Conservation (phyloP, 2,113 vertebrate species). For the Terrapene triunguis region DNA sequence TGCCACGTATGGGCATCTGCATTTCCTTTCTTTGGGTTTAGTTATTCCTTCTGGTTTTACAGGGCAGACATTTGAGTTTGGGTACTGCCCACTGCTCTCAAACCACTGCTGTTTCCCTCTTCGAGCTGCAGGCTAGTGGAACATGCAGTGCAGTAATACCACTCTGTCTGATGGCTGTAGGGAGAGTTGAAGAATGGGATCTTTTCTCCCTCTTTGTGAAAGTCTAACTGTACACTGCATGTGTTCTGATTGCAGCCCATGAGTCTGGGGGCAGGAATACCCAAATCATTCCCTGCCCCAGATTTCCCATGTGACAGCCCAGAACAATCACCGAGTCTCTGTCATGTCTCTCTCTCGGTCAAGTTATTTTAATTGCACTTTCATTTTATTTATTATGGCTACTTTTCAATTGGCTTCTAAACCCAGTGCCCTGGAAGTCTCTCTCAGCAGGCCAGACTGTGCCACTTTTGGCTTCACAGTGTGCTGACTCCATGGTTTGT, state of each 20-base stretch:
- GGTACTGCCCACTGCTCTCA: background rate
- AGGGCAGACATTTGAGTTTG: background rate
- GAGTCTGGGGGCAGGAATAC: background rate
- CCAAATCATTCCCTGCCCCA: accelerated
- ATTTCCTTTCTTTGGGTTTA: background rate
- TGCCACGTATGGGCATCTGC: background rate
- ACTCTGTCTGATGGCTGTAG: background rate
- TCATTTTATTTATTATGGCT: background rate
- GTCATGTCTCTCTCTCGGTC: background rate
- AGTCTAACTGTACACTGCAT: background rate
- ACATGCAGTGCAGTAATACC: background rate
- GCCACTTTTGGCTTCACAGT: background rate
- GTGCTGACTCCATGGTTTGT: background rate
- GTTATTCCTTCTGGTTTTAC: background rate
- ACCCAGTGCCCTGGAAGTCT: slow-evolving; percentile 9
- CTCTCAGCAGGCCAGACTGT: background rate
- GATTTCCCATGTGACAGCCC: background rate
- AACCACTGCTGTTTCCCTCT: background rate
- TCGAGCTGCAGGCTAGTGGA: background rate
- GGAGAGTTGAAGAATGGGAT: background rate
- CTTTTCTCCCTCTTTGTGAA: background rate
- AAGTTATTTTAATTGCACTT: background rate
- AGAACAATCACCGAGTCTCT: background rate
- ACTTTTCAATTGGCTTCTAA: slow-evolving; percentile 36
- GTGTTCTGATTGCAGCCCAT: background rate